Percentiles rank a stretch among this genome's conserved stretches.
Conservation (phyloP, 2,888 invertebrate genomes). For the Conistra vaccinii region DNA sequence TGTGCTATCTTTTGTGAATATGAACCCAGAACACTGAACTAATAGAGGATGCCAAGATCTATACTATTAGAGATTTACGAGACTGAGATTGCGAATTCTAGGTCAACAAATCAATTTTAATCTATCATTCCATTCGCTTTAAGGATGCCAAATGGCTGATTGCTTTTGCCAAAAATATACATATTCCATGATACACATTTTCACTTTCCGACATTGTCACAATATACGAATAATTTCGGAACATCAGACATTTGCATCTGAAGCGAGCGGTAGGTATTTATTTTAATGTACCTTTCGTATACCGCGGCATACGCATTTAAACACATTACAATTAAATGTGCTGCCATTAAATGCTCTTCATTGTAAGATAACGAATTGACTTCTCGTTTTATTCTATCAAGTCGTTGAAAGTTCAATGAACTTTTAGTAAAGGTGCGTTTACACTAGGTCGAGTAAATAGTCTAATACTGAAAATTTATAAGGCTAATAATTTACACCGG, state of each 20-base stretch:
- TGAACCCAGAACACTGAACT: not conserved
- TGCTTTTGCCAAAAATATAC: conserved; percentile 7
- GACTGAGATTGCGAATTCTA: conserved; percentile 19
- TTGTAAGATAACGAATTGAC: conserved; percentile 48
- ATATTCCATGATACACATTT: conserved; percentile 33
- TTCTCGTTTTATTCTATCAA: conserved; percentile 31
- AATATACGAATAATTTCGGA: conserved; percentile 50
- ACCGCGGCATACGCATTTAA: conserved; percentile 36
- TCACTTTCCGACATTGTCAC: conserved; percentile 50
- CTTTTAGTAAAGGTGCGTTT: conserved; percentile 32
- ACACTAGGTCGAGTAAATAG: conserved; percentile 2
- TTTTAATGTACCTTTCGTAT: conserved; percentile 49
- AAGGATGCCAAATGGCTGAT: conserved; percentile 14
- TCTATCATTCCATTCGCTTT: conserved; percentile 1
- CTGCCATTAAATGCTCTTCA: conserved; percentile 36
- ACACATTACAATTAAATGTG: conserved; percentile 48
- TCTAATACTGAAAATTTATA: conserved; percentile 4
- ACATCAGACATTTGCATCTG: conserved; percentile 56
- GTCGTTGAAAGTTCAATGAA: conserved; percentile 35
- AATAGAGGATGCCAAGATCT: not conserved
- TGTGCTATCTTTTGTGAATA: not conserved
- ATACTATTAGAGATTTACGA: not conserved
- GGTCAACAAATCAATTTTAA: conserved; percentile 26
- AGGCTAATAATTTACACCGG: not conserved
- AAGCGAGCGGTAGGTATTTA: conserved; percentile 50